Base-by-base conservation (phyloP, 2,888 invertebrate genomes). In the Synanthedon vespiformis region DNA sequence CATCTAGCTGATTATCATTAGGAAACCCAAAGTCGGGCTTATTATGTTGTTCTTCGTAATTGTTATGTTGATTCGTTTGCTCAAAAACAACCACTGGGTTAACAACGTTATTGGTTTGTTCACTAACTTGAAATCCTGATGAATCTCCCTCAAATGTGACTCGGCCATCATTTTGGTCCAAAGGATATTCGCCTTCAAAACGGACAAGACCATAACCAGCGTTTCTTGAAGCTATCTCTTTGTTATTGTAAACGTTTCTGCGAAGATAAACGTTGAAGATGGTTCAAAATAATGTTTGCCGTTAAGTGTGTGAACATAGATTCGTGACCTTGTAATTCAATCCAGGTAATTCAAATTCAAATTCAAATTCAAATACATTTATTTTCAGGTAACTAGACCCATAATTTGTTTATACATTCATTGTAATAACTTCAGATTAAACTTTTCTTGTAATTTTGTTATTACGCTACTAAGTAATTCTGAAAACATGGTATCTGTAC, bases 211-310 rank as follows among this genome's bases (percentile, higher is more conserved):
- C 60, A 49, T 64, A 58, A 0, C 56, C 61, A 6, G 59, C 53
- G 53, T 67, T 59, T 10, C 54, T 50, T 4, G 54, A 18, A 13
- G 51, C n/a, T 51, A 14, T 27, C 22, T 13, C 51, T 44, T 41
- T 48, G 11, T 67, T 65, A 0, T 58, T 12, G 10, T 60, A 57
- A 54, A 66, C 64, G 58, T 61, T 61, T 14, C 72, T 73, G 58
- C 40, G 68, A 52, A 40, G 14, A 44, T 12, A 44, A 44, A 1
- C n/a, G n/a, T 44, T 22, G 5, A 22, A 22, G 14, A n/a, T 44
- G 44, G 14, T 44, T 13, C 44, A 44, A 14, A 2, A 13, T 44
- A 14, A 44, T 12, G 44, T 44, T 13, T 44, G 44, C 2, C 11
- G 12, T 4, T 11, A 44, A 13, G 44, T 44, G 44, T 10, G 44